These are phyloP conservation scores for Trachelus troglodyta DNA, from an alignment of 2,888 invertebrate species.

Conservation along the genomic window DNA sequence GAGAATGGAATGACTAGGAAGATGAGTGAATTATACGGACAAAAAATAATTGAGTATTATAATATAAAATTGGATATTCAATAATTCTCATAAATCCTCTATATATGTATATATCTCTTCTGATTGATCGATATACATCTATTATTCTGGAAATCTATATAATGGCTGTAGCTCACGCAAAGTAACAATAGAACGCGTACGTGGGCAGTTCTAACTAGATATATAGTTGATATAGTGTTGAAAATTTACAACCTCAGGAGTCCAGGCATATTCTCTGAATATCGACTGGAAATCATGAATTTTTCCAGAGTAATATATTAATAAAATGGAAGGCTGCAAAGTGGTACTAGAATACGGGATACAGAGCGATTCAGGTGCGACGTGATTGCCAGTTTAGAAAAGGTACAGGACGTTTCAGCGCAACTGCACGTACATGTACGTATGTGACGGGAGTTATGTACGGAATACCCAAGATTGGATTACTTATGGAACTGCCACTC, in stretches of 20 bases:
- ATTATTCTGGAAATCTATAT: neutral
- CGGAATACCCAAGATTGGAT: slow-evolving; percentile 48
- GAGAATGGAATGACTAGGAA: neutral
- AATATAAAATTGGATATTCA: neutral
- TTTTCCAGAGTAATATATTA: neutral
- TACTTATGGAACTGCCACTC: slow-evolving; percentile 49
- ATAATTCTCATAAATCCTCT: neutral
- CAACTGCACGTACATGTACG: neutral
- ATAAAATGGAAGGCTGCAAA: neutral
- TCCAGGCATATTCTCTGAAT: no score
- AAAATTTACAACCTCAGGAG: neutral
- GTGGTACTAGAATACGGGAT: neutral
- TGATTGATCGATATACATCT: neutral
- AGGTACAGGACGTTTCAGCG: neutral
- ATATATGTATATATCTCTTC: neutral
- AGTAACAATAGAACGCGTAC: neutral
- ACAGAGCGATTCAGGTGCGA: neutral
- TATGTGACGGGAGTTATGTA: slow-evolving; percentile 33
- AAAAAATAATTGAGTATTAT: neutral
- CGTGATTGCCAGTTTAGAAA: neutral
- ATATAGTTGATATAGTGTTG: neutral
- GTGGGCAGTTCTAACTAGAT: neutral
- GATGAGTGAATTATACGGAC: neutral
- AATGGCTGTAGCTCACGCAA: neutral
- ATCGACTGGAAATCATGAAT: no score